Evolutionary conservation across 2,797 vertebrate genomes (phyloP), one percentile per base, ranked within the genome.

Genomic region (Protosalanx chinensis): DNA sequence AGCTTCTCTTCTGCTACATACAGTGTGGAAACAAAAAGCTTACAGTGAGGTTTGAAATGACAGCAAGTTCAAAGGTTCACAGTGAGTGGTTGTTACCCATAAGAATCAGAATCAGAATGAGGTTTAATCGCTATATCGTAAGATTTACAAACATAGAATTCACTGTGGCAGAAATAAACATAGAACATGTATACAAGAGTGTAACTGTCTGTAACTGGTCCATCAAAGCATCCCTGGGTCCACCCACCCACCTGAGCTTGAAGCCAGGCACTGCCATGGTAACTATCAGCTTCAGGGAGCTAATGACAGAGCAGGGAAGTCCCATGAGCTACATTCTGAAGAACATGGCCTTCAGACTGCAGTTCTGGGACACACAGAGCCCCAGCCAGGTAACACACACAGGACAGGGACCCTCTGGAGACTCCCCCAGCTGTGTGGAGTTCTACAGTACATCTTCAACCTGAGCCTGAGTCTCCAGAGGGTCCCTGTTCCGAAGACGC

Each of bases 161-260:
- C 23, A 27, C 23, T 27, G 23, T 27, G 23, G 23, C 23, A 27
- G 23, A 27, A 27, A 27, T 27, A 1, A 27, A 27, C 23, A 27
- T 27, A 27, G 23, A 27, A 27, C 23, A 27, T 27, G 1, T 27
- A 27, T 27, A 56, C 49, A 16, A 16, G 6, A 12, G 56, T 58
- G 16, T 5, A 20, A 58, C n/a, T 53, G 18, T 1, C 5, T 12
- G 6, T 56, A 15, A 23, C 53, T 70, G 75, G 33, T 27, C 23
- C 23, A 20, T 74, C 70, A 41, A 68, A 77, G 76, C 76, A 6
- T 27, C 18, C 30, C 68, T 78, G 15, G 76, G 64, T 10, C 72
- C 76, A 8, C 76, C 76, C 0, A 64, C 57, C 16, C 20, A 46
- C 7, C 46, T 78, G 23, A n/a, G 30, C 33, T 27, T 74, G 5